Percentiles rank a stretch among this genome's conserved stretches.
phyloP scores from a whole-genome alignment of 2,888 invertebrate species.

The Diarsia brunnea region DNA sequence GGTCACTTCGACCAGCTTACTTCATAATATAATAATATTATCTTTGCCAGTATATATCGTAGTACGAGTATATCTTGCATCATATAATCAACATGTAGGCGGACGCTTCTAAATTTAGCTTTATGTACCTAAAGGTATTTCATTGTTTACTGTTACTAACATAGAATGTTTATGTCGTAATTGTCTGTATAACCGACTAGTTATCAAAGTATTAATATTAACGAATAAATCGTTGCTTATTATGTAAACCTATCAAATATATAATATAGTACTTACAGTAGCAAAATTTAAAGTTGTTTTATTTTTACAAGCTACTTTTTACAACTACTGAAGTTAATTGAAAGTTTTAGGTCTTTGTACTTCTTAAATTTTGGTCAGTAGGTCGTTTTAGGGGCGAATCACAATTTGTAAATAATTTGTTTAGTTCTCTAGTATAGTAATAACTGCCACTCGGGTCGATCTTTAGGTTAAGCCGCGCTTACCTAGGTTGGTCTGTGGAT shows the following conservation, averaged over 20 bases:
- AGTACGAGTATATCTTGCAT: slow-evolving; percentile 25
- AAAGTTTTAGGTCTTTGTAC: neutral
- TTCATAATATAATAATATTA: slow-evolving; percentile 30
- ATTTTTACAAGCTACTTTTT: neutral
- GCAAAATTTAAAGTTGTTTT: slow-evolving; percentile 28
- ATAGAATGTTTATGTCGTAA: slow-evolving; percentile 42
- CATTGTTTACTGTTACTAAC: slow-evolving; percentile 45
- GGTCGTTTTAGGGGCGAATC: neutral
- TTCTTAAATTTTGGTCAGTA: neutral
- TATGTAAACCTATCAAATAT: slow-evolving; percentile 37
- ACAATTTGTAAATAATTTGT: neutral
- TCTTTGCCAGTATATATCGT: slow-evolving; percentile 6
- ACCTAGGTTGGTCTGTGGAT: no score
- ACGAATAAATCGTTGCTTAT: slow-evolving; percentile 5
- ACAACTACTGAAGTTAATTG: neutral
- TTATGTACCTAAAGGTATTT: slow-evolving; percentile 50
- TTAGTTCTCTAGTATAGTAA: neutral
- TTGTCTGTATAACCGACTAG: slow-evolving; percentile 41
- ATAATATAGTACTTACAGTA: slow-evolving; percentile 19
- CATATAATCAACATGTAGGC: slow-evolving; percentile 42
- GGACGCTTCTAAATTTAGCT: slow-evolving; percentile 44
- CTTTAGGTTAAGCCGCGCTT: no score
- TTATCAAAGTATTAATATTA: slow-evolving; percentile 22
- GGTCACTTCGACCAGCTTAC: slow-evolving; percentile 27
- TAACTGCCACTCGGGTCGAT: no score